Percentiles rank a stretch among this genome's conserved stretches.
phyloP scores from a whole-genome alignment of 2,888 invertebrate species.

The Psylliodes chrysocephalus region DNA sequence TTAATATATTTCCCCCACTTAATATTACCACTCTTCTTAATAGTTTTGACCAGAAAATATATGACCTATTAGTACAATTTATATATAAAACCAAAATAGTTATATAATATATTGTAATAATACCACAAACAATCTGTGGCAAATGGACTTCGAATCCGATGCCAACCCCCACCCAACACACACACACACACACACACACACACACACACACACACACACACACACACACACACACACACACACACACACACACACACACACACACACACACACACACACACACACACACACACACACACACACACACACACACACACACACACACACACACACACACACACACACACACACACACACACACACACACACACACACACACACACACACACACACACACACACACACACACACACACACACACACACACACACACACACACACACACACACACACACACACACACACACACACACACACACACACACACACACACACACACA shows the following conservation, averaged over 20 bases:
- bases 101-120: no score
- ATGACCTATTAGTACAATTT: no score
- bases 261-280: neutral
- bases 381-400: neutral
- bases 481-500: neutral
- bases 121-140: no score
- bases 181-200: neutral
- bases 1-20: no score
- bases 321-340: neutral
- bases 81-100: no score
- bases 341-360: neutral
- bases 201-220: neutral
- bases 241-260: neutral
- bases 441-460: neutral
- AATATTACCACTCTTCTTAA: no score
- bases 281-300: neutral
- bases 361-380: neutral
- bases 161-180: no score
- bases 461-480: neutral
- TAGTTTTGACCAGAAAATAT: no score
- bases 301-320: neutral
- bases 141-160: no score
- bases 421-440: neutral
- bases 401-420: neutral
- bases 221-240: neutral